Evolutionary conservation across 2,113 vertebrate species (phyloP), one percentile per base, ranked within the genome.

Genomic region (Lathamus discolor): DNA sequence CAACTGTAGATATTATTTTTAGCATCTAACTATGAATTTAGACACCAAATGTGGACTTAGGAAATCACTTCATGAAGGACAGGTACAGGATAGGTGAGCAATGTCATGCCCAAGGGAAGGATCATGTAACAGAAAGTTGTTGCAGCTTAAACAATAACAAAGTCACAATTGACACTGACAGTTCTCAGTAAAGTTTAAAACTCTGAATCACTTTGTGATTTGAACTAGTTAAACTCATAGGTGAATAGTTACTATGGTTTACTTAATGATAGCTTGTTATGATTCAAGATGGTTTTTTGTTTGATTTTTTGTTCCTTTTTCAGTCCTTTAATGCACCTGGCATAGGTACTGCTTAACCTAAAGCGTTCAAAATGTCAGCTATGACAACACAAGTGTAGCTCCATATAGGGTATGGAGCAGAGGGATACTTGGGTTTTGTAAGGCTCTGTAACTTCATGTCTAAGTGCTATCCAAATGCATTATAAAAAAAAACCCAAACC

Each of bases 391-490:
- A 22, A 77, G 5, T 74, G 39, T 39, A 55, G 8, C 19, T 82
- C 23, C 6, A 10, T 14, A 64, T 43, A 68, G 6, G 1, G 0
- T 41, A 35, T 24, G n/a, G 6, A 17, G 13, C 12, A n/a, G 2
- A 59, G 25, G 2, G 9, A 10, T 31, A 49, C 16, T 23, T n/a
- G 17, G 19, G 6, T 28, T 48, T 80, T 86, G 28, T 61, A 46
- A 73, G n/a, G 6, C 19, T 54, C 24, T 5, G 2, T 64, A 80
- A 51, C 25, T 31, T 28, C 15, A 43, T 37, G 18, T 54, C 43
- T 70, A 46, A 80, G 17, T 28, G 13, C 35, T 66, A 29, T 25
- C 15, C 35, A 77, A 28, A 35, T 35, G 57, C 33, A 24, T 16
- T 35, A 4, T 24, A 52, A 52, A 24, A 52, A 52, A 35, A 20